Conservation (phyloP, 2,797 vertebrate species). For the Gastrophryne carolinensis region DNA sequence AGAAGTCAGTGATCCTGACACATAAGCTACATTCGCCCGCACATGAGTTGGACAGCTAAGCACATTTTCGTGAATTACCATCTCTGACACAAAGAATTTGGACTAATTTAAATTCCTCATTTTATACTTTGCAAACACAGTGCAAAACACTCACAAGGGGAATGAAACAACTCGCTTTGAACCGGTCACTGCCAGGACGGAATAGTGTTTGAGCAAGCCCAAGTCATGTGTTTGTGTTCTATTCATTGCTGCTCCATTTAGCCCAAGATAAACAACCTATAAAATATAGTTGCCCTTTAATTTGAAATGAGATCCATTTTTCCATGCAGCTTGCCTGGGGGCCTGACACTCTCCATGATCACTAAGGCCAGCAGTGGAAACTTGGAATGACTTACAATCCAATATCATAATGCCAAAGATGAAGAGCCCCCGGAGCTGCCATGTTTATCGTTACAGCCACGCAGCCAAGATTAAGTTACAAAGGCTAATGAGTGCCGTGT, state of each 20-base stretch:
- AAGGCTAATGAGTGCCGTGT: conserved; percentile 52
- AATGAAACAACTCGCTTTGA: too few relatives aligned
- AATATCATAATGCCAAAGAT: conserved; percentile 26
- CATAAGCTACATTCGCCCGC: too few relatives aligned
- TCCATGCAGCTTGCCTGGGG: conserved; percentile 26
- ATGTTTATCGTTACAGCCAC: conserved; percentile 7
- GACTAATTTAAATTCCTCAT: too few relatives aligned
- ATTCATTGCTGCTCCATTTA: neutral
- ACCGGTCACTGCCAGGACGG: too few relatives aligned
- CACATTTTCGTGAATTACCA: too few relatives aligned
- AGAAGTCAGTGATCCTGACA: too few relatives aligned
- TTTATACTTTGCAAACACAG: too few relatives aligned
- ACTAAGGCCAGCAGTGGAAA: conserved; percentile 18
- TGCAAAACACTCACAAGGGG: too few relatives aligned
- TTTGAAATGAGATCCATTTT: conserved; percentile 43
- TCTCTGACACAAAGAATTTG: too few relatives aligned
- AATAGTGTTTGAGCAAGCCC: neutral
- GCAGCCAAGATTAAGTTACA: conserved; percentile 16
- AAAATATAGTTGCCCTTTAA: conserved; percentile 40
- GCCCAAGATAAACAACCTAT: conserved; percentile 14
- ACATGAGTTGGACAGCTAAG: too few relatives aligned
- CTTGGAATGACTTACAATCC: conserved; percentile 12
- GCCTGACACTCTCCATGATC: conserved; percentile 7
- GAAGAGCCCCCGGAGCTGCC: conserved; percentile 14
- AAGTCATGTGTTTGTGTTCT: neutral